phyloP scores from a whole-genome alignment of 2,113 vertebrate genomes.

The Apistogramma diplotaenia region DNA sequence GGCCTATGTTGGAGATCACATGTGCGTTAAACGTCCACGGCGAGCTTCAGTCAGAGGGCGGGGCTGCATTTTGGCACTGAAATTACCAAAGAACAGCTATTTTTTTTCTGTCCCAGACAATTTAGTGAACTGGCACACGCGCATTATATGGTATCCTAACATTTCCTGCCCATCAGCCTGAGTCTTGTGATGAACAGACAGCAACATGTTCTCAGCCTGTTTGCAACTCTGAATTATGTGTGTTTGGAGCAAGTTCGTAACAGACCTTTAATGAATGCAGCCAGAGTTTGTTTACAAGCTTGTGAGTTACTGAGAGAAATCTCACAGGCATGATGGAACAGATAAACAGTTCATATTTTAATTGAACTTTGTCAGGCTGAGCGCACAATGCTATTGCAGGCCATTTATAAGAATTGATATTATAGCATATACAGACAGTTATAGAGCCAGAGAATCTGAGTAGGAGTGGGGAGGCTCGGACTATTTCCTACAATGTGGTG shows the following conservation, averaged over 20 bases:
- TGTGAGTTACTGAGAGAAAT: not conserved
- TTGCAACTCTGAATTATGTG: not conserved
- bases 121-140: not conserved
- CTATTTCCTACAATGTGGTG: not conserved
- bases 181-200: not conserved
- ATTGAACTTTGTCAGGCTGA: not conserved
- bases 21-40: constrained; percentile 3
- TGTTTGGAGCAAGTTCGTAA: not conserved
- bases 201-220: not conserved
- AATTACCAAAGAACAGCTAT: not conserved
- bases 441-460: not conserved
- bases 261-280: not conserved
- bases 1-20: not conserved
- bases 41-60: not conserved
- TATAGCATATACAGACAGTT: not conserved
- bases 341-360: not conserved
- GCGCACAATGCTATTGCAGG: not conserved
- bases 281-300: constrained; percentile 12
- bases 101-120: not conserved
- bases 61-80: not conserved
- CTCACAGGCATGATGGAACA: not conserved
- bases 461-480: not conserved
- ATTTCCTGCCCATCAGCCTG: not conserved
- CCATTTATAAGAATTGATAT: not conserved
- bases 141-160: not conserved